Base-by-base conservation (phyloP, 2,888 invertebrate genomes). In the Clivina fossor region DNA sequence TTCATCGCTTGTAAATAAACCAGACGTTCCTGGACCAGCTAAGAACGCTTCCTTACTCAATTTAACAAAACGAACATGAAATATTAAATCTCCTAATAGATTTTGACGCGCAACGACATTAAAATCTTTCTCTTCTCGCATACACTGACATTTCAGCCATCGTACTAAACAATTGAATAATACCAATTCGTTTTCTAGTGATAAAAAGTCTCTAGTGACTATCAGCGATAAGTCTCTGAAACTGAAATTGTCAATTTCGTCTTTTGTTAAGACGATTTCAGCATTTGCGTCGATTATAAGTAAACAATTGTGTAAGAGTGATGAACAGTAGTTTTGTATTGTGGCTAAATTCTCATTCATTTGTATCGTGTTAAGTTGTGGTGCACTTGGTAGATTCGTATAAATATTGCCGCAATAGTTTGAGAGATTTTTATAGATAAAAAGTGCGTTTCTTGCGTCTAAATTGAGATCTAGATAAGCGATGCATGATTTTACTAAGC, bases 401-500 rank as follows among this genome's bases (percentile, higher is more conserved):
- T 70, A 62, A 59, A 71, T 61, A 60, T 62, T 57, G 32, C 64
- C 64, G 1, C 50, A 44, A 59, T 69, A 68, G 63, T 67, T 67
- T 18, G 69, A 65, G 22, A 85, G 69, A 48, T 81, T 81, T 1
- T 80, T 78, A 62, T 85, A 74, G 47, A 88, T 80, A 63, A 81
- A 79, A 2, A 89, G 76, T 1, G 85, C 86, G 44, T 83, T 86
- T 13, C 79, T 77, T 2, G 79, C 76, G 56, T 78, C 80, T 22
- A 90, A 71, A 69, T 84, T 80, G 53, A 77, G 77, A 61, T 83
- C 83, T 32, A 90, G 76, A 51, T 82, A 84, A 22, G 79, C 75
- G 18, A 86, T 81, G 66, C 88, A 88, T 56, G 82, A 77, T 59
- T 81, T 80, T 2, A 85, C 84, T 46, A 90, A 76, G 15, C 81